Base-by-base conservation (phyloP, 2,113 vertebrate species). In the Cynocephalus volans region DNA sequence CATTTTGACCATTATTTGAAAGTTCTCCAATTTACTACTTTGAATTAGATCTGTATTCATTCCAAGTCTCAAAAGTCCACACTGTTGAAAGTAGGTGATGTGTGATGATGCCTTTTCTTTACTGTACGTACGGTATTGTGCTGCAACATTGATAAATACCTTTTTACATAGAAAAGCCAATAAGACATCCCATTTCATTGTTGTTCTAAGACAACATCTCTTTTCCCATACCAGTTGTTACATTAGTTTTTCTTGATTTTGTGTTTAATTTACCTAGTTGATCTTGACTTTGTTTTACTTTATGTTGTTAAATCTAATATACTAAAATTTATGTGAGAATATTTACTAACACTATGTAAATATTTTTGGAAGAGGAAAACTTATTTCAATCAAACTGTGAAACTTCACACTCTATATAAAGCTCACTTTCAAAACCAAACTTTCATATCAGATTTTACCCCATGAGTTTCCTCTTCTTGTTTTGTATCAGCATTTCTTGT, bases 261-360 rank as follows among this genome's bases (percentile, higher is more conserved):
- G 28, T 69, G 18, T 92, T 87, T 83, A 93, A n/a, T 84, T 92
- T 75, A 83, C 76, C 21, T 86, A 15, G 33, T 67, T 95, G 88
- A 60, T 82, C 50, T 76, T 62, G 28, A 69, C 41, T 69, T 95
- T 84, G 11, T 80, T 92, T 58, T 81, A 89, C 33, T 76, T 89
- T 72, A 48, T 69, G 17, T 76, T 73, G 26, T 81, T 90, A 96
- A 90, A 88, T 92, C 45, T 21, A 56, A 75, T 93, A 76, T 33
- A 33, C 18, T n/a, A 8, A 24, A 41, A 77, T 48, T n/a, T 76
- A 18, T 36, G 45, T 41, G 21, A 73, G 33, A 64, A 41, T 77
- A 58, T 93, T 97, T 96, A 36, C 48, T 82, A 91, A 85, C n/a
- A 90, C 31, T n/a, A 24, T 33, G 69, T 85, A 96, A 85, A 75